Conservation (phyloP, 1,140 invertebrate genomes). For the Drosophila bifasciata region DNA sequence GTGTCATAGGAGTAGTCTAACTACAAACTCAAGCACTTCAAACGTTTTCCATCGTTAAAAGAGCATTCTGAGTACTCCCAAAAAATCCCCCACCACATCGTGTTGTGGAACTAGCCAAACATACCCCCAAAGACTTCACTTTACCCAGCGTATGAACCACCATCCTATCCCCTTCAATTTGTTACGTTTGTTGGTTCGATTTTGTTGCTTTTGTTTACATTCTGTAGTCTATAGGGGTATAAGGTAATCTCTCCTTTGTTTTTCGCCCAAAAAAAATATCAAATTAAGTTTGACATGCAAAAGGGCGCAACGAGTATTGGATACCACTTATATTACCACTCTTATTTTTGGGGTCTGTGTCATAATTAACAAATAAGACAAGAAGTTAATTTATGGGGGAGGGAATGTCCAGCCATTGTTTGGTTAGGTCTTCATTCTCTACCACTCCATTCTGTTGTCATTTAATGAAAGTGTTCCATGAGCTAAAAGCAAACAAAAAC, state of each 20-base stretch:
- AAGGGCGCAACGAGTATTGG: conserved; percentile 19
- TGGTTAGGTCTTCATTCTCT: neutral
- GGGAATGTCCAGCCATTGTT: conserved; percentile 10
- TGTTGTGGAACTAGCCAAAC: too few relatives aligned
- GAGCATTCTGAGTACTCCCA: too few relatives aligned
- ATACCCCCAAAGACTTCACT: neutral
- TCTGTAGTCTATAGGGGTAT: neutral
- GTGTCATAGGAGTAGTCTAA: too few relatives aligned
- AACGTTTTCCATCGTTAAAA: too few relatives aligned
- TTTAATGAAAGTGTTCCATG: conserved; percentile 2
- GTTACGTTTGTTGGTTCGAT: conserved; percentile 66
- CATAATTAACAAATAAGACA: conserved; percentile 21
- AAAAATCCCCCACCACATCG: too few relatives aligned
- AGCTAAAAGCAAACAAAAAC: conserved; percentile 1
- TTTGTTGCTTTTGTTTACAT: conserved; percentile 41
- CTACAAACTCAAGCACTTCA: too few relatives aligned
- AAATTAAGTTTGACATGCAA: conserved; percentile 66
- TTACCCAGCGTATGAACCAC: neutral
- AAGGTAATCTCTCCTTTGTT: conserved; percentile 13
- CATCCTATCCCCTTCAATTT: neutral
- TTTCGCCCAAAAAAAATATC: conserved; percentile 45
- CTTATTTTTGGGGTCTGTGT: neutral
- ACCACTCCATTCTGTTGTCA: neutral
- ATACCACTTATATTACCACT: conserved; percentile 4
- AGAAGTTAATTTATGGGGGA: conserved; percentile 24